These are phyloP conservation scores for Fratercula arctica DNA, from an alignment of 2,797 vertebrate genomes.

Conservation along the genomic window DNA sequence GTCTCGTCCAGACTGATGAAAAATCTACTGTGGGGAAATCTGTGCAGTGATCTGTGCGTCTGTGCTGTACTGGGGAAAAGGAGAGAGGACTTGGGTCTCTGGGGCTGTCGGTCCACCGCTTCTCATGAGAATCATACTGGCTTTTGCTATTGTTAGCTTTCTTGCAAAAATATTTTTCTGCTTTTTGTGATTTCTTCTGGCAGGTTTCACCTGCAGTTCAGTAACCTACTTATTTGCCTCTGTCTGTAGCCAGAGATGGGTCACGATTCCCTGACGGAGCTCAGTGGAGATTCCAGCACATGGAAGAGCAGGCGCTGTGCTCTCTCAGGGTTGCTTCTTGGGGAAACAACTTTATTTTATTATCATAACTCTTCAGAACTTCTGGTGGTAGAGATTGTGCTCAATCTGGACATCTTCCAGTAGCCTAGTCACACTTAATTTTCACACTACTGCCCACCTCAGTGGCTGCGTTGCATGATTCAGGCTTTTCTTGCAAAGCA, in stretches of 20 bases:
- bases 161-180: not conserved
- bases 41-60: not conserved
- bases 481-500: not conserved
- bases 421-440: not conserved
- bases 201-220: not conserved
- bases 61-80: not conserved
- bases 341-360: not conserved
- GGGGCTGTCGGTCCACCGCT: not conserved
- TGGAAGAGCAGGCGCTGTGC: not conserved
- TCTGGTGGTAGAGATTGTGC: not conserved
- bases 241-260: not conserved
- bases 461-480: not conserved
- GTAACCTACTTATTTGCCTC: not conserved
- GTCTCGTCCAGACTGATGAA: not conserved
- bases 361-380: not conserved
- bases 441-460: not conserved
- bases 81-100: not conserved
- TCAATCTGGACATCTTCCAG: not conserved
- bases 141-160: not conserved
- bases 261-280: not conserved
- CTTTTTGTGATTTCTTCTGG: not conserved
- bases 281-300: not conserved
- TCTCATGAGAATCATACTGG: not conserved
- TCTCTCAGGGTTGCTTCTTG: not conserved
- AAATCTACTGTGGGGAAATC: not conserved